These are phyloP conservation scores for Luperina nickerlii DNA, from an alignment of 2,888 invertebrate species.

Conservation along the genomic window DNA sequence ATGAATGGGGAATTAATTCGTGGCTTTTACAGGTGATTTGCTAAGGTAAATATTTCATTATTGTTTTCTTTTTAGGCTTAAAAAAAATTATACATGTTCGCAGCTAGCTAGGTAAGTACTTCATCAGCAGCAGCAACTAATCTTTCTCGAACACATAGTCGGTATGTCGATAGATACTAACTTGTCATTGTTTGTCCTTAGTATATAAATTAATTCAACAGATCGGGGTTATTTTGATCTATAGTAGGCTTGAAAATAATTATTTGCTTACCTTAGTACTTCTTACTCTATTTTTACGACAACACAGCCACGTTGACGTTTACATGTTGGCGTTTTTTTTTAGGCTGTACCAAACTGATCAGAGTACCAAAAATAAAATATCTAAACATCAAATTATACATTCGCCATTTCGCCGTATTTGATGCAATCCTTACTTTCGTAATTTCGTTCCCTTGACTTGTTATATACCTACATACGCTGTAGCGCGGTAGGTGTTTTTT, in stretches of 20 bases:
- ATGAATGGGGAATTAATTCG: conserved; percentile 28
- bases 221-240: neutral
- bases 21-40: conserved; percentile 32
- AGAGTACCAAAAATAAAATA: neutral
- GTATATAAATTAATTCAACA: neutral
- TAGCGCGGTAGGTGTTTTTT: neutral
- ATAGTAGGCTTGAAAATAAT: neutral
- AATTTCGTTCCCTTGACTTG: neutral
- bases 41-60: conserved; percentile 19
- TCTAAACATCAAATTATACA: neutral
- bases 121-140: neutral
- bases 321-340: conserved; percentile 45
- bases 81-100: neutral
- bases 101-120: neutral
- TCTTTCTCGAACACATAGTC: neutral
- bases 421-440: neutral
- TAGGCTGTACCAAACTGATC: neutral
- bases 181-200: conserved; percentile 22
- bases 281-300: neutral
- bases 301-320: conserved; percentile 58
- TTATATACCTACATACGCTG: neutral
- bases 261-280: neutral
- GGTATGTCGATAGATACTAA: neutral
- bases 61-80: neutral
- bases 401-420: neutral